These are phyloP conservation scores for Candoia aspera DNA, from an alignment of 2,113 vertebrate species.

Conservation along the genomic window DNA sequence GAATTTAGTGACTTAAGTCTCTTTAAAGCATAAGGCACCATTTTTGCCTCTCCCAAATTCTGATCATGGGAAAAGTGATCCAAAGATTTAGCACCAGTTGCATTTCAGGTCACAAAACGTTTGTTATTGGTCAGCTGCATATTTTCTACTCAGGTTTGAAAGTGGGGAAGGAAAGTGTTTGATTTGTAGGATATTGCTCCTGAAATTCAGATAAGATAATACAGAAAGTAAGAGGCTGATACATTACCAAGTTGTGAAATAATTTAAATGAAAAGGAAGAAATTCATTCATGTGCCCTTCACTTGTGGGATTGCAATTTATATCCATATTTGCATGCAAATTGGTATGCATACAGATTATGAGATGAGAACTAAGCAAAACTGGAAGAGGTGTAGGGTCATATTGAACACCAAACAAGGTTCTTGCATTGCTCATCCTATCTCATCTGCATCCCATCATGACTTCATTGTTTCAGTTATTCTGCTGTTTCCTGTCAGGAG, in stretches of 20 bases:
- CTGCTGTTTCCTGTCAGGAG: no score
- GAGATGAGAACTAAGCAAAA: not conserved
- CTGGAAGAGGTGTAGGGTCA: not conserved
- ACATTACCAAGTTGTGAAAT: no score
- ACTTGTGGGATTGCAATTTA: no score
- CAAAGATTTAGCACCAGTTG: not conserved
- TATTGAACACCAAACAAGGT: not conserved
- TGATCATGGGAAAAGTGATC: not conserved
- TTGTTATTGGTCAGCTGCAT: not conserved
- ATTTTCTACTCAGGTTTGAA: not conserved
- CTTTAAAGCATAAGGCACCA: not conserved
- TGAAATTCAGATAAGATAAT: no score
- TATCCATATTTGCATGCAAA: no score
- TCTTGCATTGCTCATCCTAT: not conserved
- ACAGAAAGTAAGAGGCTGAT: no score
- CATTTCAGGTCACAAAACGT: not conserved
- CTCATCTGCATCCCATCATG: not conserved
- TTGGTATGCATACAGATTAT: not conserved
- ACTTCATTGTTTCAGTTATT: not conserved
- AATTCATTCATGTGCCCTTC: no score
- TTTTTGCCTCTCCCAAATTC: not conserved
- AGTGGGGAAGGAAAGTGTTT: no score
- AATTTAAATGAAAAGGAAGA: no score
- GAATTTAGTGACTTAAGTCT: not conserved
- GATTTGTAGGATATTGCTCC: not conserved